These are phyloP conservation scores for Cotesia vestalis DNA, from an alignment of 1,140 invertebrate species.

Conservation along the genomic window DNA sequence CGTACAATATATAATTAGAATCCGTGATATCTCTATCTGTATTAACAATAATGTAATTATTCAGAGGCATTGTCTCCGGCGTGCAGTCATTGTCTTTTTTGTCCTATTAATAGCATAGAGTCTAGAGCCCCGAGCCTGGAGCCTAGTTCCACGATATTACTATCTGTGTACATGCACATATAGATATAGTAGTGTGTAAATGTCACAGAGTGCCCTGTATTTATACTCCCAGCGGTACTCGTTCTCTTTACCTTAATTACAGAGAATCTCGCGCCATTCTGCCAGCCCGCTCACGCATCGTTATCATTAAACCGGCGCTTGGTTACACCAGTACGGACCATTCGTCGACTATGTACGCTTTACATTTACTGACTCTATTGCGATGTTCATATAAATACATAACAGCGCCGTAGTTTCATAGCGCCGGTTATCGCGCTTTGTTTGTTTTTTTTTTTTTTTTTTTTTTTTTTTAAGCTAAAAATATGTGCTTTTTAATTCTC, in stretches of 20 bases:
- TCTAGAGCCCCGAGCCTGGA: too few relatives aligned
- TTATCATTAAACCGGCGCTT: constrained; percentile 22
- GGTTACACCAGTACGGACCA: constrained; percentile 11
- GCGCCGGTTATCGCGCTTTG: not conserved
- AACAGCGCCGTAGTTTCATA: not conserved
- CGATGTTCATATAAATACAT: not conserved
- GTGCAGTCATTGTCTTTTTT: too few relatives aligned
- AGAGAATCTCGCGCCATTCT: constrained; percentile 24
- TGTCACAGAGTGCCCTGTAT: constrained; percentile 20
- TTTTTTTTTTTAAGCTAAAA: not conserved
- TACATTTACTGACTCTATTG: not conserved
- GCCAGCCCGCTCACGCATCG: not conserved
- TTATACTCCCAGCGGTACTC: constrained; percentile 12
- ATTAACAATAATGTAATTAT: too few relatives aligned
- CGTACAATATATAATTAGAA: too few relatives aligned
- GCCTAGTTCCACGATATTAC: not conserved
- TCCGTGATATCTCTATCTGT: too few relatives aligned
- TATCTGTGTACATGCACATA: not conserved
- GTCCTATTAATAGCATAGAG: too few relatives aligned
- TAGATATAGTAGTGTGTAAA: constrained; percentile 7
- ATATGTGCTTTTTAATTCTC: constrained; percentile 3
- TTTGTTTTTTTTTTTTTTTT: constrained; percentile 2
- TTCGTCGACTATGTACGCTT: not conserved
- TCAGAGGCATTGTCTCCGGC: too few relatives aligned
- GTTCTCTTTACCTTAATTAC: constrained; percentile 27